Evolutionary conservation across 53 echinoderm and acorn worm species (phyloP).

Genomic region (Apostichopus leukothele): DNA sequence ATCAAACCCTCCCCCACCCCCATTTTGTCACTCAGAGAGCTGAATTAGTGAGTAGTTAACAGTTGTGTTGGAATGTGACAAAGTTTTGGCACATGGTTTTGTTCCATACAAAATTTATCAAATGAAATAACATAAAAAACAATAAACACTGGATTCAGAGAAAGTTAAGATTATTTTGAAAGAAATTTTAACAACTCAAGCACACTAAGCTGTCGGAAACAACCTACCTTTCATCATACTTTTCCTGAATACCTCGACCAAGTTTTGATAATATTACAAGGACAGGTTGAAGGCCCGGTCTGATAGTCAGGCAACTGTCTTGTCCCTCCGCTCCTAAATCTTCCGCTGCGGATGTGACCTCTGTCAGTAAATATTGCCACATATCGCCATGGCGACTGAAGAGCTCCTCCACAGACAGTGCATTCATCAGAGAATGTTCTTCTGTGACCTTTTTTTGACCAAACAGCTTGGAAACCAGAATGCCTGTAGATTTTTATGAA

Average conservation of each 20-base stretch:
- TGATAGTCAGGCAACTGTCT: conserved; percentile 48
- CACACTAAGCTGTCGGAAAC: not conserved
- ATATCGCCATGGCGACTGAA: conserved; percentile 74
- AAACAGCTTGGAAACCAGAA: conserved; percentile 80
- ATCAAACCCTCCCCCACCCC: too few relatives aligned
- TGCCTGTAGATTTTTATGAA: conserved; percentile 49
- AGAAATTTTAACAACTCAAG: too few relatives aligned
- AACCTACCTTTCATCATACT: conserved; percentile 49
- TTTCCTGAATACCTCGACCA: conserved; percentile 64
- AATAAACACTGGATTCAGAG: too few relatives aligned
- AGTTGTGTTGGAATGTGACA: too few relatives aligned
- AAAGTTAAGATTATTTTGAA: too few relatives aligned
- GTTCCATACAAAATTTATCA: too few relatives aligned
- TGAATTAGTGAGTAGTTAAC: too few relatives aligned
- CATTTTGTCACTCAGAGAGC: too few relatives aligned
- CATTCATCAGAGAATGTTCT: conserved; percentile 88
- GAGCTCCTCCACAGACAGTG: conserved; percentile 79
- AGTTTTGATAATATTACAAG: conserved; percentile 83
- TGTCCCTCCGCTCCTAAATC: conserved; percentile 16
- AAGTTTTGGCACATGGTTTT: too few relatives aligned
- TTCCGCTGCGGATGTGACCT: conserved; percentile 58
- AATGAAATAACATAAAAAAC: too few relatives aligned
- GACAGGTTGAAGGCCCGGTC: conserved; percentile 89
- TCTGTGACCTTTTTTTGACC: conserved; percentile 95
- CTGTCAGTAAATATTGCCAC: conserved; percentile 65